Conservation (phyloP, 2,888 invertebrate genomes). For the Heteropelma amictum region DNA sequence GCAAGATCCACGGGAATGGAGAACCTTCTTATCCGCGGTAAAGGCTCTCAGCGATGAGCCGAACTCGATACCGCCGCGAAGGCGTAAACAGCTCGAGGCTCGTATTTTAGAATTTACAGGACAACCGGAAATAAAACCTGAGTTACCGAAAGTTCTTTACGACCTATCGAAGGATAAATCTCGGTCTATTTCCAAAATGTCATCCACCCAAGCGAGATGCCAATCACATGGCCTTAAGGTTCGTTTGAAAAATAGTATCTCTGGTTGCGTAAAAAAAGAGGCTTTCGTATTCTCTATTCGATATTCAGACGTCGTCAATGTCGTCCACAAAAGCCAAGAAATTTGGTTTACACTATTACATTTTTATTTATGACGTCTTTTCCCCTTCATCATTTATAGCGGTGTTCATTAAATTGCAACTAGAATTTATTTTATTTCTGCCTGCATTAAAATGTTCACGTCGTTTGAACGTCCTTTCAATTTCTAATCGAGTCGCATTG, state of each 20-base stretch:
- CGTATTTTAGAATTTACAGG: constrained; percentile 66
- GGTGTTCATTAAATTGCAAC: too few relatives aligned
- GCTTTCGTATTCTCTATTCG: too few relatives aligned
- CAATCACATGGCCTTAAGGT: constrained; percentile 72
- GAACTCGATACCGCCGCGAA: constrained; percentile 62
- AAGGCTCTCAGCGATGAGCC: constrained; percentile 79
- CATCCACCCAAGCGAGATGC: constrained; percentile 56
- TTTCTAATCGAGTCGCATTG: not conserved
- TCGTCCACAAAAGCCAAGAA: too few relatives aligned
- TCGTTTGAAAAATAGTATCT: constrained; percentile 14
- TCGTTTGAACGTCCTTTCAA: not conserved
- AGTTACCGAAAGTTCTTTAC: constrained; percentile 63
- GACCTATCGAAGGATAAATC: constrained; percentile 62
- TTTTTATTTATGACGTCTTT: too few relatives aligned
- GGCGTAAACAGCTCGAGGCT: constrained; percentile 68
- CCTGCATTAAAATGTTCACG: too few relatives aligned
- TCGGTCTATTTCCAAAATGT: constrained; percentile 12
- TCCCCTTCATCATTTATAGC: too few relatives aligned
- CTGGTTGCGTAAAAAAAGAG: not conserved
- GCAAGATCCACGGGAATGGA: constrained; percentile 74
- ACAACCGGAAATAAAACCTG: constrained; percentile 63
- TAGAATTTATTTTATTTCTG: too few relatives aligned
- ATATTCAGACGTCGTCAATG: too few relatives aligned
- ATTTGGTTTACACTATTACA: too few relatives aligned
- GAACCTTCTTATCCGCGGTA: constrained; percentile 81